Conservation (phyloP, 2,888 invertebrate species). For the Phyllotreta striolata region DNA sequence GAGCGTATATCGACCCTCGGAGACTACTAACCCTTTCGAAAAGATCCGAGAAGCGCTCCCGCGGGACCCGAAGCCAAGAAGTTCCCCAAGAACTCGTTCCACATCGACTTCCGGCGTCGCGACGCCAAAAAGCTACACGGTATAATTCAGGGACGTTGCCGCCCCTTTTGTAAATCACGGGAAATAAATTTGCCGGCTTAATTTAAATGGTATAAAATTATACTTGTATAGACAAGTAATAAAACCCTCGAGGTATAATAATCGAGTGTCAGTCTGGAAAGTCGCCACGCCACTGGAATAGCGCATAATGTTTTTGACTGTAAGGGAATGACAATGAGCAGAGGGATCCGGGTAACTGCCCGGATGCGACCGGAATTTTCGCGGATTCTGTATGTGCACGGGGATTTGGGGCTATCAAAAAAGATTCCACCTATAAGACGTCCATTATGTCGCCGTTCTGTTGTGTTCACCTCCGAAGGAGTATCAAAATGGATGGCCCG, state of each 20-base stretch:
- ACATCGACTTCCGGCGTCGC: slow-evolving; percentile 9
- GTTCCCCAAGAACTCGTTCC: slow-evolving; percentile 26
- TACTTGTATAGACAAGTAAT: not conserved
- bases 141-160: too few relatives aligned
- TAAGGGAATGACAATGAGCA: slow-evolving; percentile 32
- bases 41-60: slow-evolving; percentile 30
- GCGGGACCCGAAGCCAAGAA: slow-evolving; percentile 21
- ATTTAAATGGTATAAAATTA: slow-evolving; percentile 2
- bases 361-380: slow-evolving; percentile 34
- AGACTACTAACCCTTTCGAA: slow-evolving; percentile 27
- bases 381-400: slow-evolving; percentile 4
- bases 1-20: slow-evolving; percentile 15
- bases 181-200: not conserved
- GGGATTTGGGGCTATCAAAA: slow-evolving; percentile 28
- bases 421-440: too few relatives aligned
- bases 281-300: slow-evolving; percentile 13
- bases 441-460: too few relatives aligned
- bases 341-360: slow-evolving; percentile 8
- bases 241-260: slow-evolving; percentile 1
- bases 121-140: not conserved
- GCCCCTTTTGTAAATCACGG: too few relatives aligned
- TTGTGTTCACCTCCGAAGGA: too few relatives aligned
- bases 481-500: too few relatives aligned
- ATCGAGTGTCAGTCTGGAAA: slow-evolving; percentile 3
- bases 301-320: slow-evolving; percentile 31